Conservation (phyloP, 2,888 invertebrate genomes). For the Erebia epiphron region DNA sequence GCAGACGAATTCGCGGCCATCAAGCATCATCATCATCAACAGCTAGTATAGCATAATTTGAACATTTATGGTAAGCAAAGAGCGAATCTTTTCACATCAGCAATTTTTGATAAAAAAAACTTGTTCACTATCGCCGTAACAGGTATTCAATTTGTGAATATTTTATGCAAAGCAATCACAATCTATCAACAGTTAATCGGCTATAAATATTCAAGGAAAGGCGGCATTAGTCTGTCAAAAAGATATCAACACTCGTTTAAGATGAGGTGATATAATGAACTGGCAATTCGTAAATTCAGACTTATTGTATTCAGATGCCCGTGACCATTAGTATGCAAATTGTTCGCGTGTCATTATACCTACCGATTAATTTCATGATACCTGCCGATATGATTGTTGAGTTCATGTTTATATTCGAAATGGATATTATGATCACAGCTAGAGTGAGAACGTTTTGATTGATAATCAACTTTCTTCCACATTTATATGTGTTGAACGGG, state of each 20-base stretch:
- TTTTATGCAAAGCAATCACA: constrained; percentile 36
- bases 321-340: neutral
- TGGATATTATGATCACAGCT: neutral
- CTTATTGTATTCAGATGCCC: neutral
- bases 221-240: constrained; percentile 32
- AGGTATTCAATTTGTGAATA: constrained; percentile 40
- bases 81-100: neutral
- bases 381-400: too few species aligned
- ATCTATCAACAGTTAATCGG: constrained; percentile 37
- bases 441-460: neutral
- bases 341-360: neutral
- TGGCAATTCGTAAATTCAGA: neutral
- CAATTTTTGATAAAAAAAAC: constrained; percentile 17
- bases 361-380: neutral
- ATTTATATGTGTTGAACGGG: neutral
- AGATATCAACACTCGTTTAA: constrained; percentile 31
- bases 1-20: too few species aligned
- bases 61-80: neutral
- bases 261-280: constrained; percentile 10
- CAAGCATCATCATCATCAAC: too few species aligned
- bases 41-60: too few species aligned
- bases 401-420: too few species aligned
- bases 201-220: constrained; percentile 40
- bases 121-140: constrained; percentile 18
- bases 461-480: neutral